Conservation (phyloP, 2,888 invertebrate species). For the Beris chalybata region DNA sequence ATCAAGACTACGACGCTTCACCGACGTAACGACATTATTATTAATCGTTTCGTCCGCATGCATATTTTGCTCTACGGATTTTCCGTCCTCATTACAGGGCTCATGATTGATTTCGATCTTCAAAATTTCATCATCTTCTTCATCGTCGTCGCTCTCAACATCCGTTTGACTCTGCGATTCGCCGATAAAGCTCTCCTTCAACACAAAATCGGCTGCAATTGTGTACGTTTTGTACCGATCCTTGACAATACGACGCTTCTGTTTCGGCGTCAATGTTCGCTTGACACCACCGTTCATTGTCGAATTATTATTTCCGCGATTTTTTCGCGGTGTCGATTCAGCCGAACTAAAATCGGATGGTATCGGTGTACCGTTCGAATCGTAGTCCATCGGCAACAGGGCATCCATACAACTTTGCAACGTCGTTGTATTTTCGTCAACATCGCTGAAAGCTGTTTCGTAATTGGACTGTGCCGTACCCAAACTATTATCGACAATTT, state of each 20-base stretch:
- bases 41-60: conserved; percentile 11
- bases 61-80: background rate
- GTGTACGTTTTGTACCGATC: conserved; percentile 84
- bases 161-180: conserved; percentile 36
- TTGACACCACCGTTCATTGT: conserved; percentile 50
- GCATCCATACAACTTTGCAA: conserved; percentile 61
- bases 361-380: conserved; percentile 62
- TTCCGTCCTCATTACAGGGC: background rate
- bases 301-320: conserved; percentile 27
- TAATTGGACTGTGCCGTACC: conserved; percentile 53
- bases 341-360: conserved; percentile 74
- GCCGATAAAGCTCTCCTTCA: conserved; percentile 44
- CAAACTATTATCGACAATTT: conserved; percentile 64
- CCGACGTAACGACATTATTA: conserved; percentile 15
- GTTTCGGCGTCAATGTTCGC: conserved; percentile 69
- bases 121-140: conserved; percentile 54
- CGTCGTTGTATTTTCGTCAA: conserved; percentile 62
- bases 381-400: conserved; percentile 56
- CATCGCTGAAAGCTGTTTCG: conserved; percentile 62
- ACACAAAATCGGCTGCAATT: conserved; percentile 65
- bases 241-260: conserved; percentile 72
- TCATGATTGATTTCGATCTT: conserved; percentile 50
- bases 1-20: conserved; percentile 62
- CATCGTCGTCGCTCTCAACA: conserved; percentile 43
- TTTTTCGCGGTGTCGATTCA: conserved; percentile 73